These are phyloP conservation scores for Anseranas semipalmata DNA, from an alignment of 2,113 vertebrate species.

Conservation along the genomic window DNA sequence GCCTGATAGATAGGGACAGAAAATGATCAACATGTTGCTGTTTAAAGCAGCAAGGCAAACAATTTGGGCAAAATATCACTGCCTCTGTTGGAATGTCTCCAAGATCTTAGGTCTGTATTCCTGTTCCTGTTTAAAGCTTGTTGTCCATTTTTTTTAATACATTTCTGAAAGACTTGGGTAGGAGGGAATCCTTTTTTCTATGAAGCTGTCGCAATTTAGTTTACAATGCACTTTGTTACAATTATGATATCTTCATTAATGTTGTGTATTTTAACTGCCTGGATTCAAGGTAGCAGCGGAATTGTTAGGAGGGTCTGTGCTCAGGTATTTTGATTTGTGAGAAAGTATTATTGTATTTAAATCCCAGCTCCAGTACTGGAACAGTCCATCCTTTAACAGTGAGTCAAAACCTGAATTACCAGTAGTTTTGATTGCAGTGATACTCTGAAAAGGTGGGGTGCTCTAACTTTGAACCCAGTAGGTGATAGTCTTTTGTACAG, in stretches of 20 bases:
- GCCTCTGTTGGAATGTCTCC: background rate
- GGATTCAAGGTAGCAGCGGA: background rate
- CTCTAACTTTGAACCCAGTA: background rate
- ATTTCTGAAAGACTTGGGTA: background rate
- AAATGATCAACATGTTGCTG: conserved; percentile 3
- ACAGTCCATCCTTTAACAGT: background rate
- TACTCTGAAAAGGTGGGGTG: conserved; percentile 3
- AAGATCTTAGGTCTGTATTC: background rate
- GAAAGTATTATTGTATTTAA: background rate
- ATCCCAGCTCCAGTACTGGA: background rate
- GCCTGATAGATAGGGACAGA: background rate
- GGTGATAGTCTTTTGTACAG: background rate
- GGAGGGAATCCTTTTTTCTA: background rate
- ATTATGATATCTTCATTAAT: background rate
- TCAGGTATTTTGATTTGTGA: background rate
- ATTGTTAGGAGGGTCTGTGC: background rate
- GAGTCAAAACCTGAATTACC: conserved; percentile 51
- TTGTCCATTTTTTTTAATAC: background rate
- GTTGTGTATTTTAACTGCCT: background rate
- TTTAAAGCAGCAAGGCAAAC: conserved; percentile 17
- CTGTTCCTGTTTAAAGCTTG: background rate
- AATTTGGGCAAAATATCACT: background rate
- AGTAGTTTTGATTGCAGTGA: conserved; percentile 45
- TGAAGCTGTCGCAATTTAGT: background rate
- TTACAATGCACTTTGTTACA: background rate